These are phyloP conservation scores for Hirudo medicinalis DNA, from an alignment of 1,140 invertebrate species.

Conservation along the genomic window DNA sequence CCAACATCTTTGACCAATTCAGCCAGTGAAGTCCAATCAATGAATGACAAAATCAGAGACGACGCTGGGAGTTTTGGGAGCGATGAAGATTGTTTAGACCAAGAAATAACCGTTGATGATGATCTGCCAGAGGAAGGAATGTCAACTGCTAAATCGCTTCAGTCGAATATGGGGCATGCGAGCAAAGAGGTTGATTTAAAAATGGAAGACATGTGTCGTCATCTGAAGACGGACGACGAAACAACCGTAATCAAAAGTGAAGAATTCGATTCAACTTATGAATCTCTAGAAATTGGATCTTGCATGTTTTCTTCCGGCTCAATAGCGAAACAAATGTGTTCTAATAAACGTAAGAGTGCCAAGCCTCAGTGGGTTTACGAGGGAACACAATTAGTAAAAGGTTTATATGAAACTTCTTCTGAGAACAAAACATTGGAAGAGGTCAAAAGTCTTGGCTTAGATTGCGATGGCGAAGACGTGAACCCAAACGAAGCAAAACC, in stretches of 20 bases:
- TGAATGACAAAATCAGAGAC: neutral
- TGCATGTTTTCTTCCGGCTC: neutral
- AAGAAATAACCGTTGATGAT: slow-evolving; percentile 19
- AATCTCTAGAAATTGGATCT: too few relatives aligned
- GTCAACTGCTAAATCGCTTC: slow-evolving; percentile 26
- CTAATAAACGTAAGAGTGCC: slow-evolving; percentile 67
- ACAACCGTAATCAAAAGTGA: neutral
- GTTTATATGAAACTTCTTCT: neutral
- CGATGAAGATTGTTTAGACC: neutral
- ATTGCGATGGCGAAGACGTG: too few relatives aligned
- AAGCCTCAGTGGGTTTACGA: slow-evolving; percentile 94
- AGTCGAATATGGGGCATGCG: slow-evolving; percentile 41
- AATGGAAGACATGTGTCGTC: slow-evolving; percentile 18
- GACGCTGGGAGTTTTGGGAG: neutral
- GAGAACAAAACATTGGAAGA: too few relatives aligned
- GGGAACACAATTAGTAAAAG: slow-evolving; percentile 59
- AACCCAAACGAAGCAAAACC: too few relatives aligned
- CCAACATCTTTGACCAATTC: neutral
- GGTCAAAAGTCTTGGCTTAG: too few relatives aligned
- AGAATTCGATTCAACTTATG: neutral
- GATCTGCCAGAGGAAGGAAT: slow-evolving; percentile 28
- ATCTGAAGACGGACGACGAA: slow-evolving; percentile 12
- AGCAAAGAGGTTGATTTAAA: slow-evolving; percentile 45
- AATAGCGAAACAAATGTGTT: slow-evolving; percentile 38
- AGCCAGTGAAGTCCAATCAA: neutral